These are phyloP conservation scores for Danaus melanippus DNA, from an alignment of 1,140 invertebrate genomes.

Conservation along the genomic window DNA sequence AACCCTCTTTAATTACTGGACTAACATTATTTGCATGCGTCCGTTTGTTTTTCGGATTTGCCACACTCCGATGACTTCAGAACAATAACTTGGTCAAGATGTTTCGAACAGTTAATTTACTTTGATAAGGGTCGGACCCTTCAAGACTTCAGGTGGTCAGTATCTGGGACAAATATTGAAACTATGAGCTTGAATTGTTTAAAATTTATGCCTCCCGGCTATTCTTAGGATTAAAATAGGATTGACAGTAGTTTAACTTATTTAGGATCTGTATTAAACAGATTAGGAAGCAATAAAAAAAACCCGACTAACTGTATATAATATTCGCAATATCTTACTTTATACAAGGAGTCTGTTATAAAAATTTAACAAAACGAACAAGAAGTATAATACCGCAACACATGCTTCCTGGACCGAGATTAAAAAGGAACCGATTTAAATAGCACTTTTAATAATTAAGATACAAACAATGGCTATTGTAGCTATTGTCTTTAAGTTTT, in stretches of 20 bases:
- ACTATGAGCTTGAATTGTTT: slow-evolving; percentile 18
- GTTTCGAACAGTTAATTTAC: slow-evolving; percentile 37
- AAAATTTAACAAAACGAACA: slow-evolving; percentile 11
- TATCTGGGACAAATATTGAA: slow-evolving; percentile 41
- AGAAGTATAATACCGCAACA: slow-evolving; percentile 10
- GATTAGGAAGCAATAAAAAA: too few relatives aligned
- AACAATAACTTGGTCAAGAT: slow-evolving; percentile 66
- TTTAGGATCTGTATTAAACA: too few relatives aligned
- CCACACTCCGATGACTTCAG: slow-evolving; percentile 23
- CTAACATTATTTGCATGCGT: slow-evolving; percentile 51
- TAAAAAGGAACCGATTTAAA: slow-evolving; percentile 18
- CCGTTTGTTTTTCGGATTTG: slow-evolving; percentile 61
- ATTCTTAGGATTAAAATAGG: slow-evolving; percentile 8
- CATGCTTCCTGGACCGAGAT: slow-evolving; percentile 13
- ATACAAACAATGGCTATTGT: slow-evolving; percentile 19
- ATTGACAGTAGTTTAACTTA: too few relatives aligned
- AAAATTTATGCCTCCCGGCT: slow-evolving; percentile 7
- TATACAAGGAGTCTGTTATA: slow-evolving; percentile 1
- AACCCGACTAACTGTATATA: too few relatives aligned
- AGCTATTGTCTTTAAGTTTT: slow-evolving; percentile 19
- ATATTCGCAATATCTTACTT: too few relatives aligned
- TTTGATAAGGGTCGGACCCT: slow-evolving; percentile 61
- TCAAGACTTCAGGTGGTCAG: slow-evolving; percentile 53
- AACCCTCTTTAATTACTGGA: slow-evolving; percentile 35
- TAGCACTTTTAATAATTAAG: slow-evolving; percentile 23